Evolutionary conservation across 2,888 invertebrate genomes (phyloP), one percentile per base, ranked within the genome.

Genomic region (Linnaemya vulpina): DNA sequence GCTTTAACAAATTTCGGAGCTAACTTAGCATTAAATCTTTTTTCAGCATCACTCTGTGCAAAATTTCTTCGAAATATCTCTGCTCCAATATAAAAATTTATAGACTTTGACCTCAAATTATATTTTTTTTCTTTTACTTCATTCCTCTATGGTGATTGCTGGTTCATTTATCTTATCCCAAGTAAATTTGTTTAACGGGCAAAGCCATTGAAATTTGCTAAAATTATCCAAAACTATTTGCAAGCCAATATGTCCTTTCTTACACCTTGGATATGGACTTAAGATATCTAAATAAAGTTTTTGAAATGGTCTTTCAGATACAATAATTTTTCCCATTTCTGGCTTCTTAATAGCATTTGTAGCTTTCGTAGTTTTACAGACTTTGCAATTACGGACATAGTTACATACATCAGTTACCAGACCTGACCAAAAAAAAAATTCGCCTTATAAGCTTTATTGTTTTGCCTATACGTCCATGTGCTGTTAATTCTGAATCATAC

Each of bases 391-490:
- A 5, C 13, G 5, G 15, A 63, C n/a, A 17, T 63, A 63, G 4
- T 63, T 22, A 22, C 15, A 20, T 8, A 63, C 43, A 20, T 63
- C 22, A 11, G 38, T 63, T 22, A 22, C 40, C 5, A 43, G 13
- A 9, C 63, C 20, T 7, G 63, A 43, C 63, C 63, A 63, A 8
- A 40, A 63, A 13, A n/a, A 63, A 43, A 63, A 13, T 35, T 15
- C 63, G 13, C 22, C 63, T 15, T 11, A 63, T 15, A 5, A 63
- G 35, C 22, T 11, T n/a, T 8, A 67, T 10, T 17, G 67, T 67
- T 30, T 67, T 67, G 17, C 38, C 43, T 7, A 67, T 67, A 10
- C 67, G 30, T 11, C 67, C 49, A 25, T 67, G 67, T 4, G 67
- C 25, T 49, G 67, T 35, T 10, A 67, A n/a, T n/a, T n/a, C n/a